phyloP scores from a whole-genome alignment of 1,140 invertebrate species.

The Megalonaias nervosa region DNA sequence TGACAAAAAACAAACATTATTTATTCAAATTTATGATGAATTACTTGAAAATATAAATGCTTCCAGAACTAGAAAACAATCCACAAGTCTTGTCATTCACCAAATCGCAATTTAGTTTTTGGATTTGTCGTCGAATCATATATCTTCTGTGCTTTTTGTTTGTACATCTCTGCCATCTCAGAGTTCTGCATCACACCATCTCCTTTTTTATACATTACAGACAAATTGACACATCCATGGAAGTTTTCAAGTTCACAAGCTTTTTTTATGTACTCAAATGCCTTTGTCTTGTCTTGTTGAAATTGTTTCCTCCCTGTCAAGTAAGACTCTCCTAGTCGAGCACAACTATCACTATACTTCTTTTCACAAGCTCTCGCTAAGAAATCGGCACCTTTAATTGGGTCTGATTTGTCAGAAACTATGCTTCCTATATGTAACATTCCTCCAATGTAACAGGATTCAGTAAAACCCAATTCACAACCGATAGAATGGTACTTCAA shows the following conservation, averaged over 20 bases:
- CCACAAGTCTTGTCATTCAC: too few relatives aligned
- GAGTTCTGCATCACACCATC: not conserved
- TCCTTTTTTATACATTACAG: slow-evolving; percentile 14
- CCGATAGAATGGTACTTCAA: not conserved
- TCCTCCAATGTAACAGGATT: slow-evolving; percentile 1
- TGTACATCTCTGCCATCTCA: too few relatives aligned
- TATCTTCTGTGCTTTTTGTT: too few relatives aligned
- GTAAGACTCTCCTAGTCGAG: not conserved
- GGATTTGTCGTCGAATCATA: too few relatives aligned
- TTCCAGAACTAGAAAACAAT: too few relatives aligned
- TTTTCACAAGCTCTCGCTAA: slow-evolving; percentile 9
- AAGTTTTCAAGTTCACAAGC: slow-evolving; percentile 18
- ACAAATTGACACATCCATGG: not conserved
- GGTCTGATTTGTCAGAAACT: not conserved
- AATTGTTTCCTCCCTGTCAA: not conserved
- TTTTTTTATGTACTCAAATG: slow-evolving; percentile 2
- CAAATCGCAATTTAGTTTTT: too few relatives aligned
- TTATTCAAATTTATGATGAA: too few relatives aligned
- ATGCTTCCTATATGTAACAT: not conserved
- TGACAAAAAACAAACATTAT: too few relatives aligned
- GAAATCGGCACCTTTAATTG: not conserved
- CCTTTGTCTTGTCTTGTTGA: not conserved
- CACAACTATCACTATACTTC: not conserved
- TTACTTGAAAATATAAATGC: too few relatives aligned
- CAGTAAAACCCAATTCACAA: not conserved